Evolutionary conservation across 2,888 invertebrate species (phyloP).

Genomic region (Drosophila quinaria): DNA sequence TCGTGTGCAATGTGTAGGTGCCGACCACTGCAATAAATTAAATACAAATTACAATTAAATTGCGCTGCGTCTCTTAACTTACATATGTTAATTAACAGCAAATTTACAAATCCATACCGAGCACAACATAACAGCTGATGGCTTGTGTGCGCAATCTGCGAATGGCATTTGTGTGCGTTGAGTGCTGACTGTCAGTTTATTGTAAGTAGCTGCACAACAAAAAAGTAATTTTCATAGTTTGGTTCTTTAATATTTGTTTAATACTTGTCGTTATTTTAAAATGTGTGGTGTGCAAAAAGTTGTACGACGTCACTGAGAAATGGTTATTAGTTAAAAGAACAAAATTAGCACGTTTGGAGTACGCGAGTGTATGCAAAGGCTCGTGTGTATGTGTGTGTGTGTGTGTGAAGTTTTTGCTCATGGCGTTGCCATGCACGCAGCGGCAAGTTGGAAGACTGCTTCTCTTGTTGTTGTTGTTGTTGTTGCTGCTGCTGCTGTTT

Average conservation of each 20-base stretch:
- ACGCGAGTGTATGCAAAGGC: conserved; percentile 10
- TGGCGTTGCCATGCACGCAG: conserved; percentile 64
- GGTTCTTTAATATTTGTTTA: conserved; percentile 19
- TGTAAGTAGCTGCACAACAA: conserved; percentile 61
- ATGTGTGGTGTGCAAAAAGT: conserved; percentile 1
- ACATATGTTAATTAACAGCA: conserved; percentile 21
- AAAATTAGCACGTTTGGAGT: conserved; percentile 16
- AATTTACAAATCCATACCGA: neutral
- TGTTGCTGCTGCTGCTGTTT: conserved; percentile 22
- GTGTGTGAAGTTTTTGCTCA: conserved; percentile 54
- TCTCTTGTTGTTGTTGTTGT: conserved; percentile 28
- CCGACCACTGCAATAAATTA: too few species aligned
- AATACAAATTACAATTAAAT: neutral
- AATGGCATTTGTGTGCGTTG: conserved; percentile 45
- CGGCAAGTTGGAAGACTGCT: conserved; percentile 48
- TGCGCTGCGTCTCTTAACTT: neutral
- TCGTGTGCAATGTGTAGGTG: too few species aligned
- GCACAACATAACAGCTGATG: conserved; percentile 49
- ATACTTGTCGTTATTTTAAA: conserved; percentile 3
- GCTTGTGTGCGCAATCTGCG: conserved; percentile 22
- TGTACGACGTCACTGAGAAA: neutral
- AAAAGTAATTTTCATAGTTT: conserved; percentile 45
- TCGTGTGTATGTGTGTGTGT: conserved; percentile 6
- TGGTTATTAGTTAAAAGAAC: conserved; percentile 5
- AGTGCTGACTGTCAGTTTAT: conserved; percentile 51